Conservation (phyloP, 2,888 invertebrate genomes). For the Acanthacorydalis orientalis region DNA sequence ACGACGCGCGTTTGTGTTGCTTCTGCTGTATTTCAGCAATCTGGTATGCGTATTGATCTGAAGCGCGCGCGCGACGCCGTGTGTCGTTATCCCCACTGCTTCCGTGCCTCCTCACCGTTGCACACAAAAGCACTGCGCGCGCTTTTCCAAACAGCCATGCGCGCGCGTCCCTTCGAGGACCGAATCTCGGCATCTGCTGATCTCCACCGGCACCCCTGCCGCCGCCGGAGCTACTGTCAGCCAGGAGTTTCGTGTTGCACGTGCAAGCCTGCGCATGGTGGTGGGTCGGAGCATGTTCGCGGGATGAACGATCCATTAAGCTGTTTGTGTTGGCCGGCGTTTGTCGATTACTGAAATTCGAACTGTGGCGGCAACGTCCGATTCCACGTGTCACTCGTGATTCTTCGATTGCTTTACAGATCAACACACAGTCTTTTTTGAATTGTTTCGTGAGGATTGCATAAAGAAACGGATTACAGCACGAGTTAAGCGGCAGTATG, state of each 20-base stretch:
- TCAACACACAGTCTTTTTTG: constrained; percentile 90
- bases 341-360: constrained; percentile 75
- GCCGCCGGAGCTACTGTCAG: constrained; percentile 28
- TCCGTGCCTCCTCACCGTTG: constrained; percentile 17
- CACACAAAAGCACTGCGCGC: constrained; percentile 32
- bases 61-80: constrained; percentile 29
- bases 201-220: constrained; percentile 17
- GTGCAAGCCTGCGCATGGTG: constrained; percentile 34
- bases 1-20: constrained; percentile 60
- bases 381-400: constrained; percentile 77
- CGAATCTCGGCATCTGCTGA: constrained; percentile 15
- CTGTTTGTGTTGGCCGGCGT: constrained; percentile 78
- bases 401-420: constrained; percentile 92
- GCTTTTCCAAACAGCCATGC: constrained; percentile 28
- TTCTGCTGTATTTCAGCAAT: constrained; percentile 61
- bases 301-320: constrained; percentile 59
- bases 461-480: constrained; percentile 95
- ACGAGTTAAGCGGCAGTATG: constrained; percentile 87
- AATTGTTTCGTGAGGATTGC: constrained; percentile 96
- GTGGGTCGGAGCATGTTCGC: constrained; percentile 39
- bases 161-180: constrained; percentile 14
- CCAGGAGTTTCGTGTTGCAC: constrained; percentile 36
- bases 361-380: constrained; percentile 69
- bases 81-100: constrained; percentile 13
- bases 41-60: constrained; percentile 56